Conservation (phyloP, 2,888 invertebrate species). For the Amiota communis region DNA sequence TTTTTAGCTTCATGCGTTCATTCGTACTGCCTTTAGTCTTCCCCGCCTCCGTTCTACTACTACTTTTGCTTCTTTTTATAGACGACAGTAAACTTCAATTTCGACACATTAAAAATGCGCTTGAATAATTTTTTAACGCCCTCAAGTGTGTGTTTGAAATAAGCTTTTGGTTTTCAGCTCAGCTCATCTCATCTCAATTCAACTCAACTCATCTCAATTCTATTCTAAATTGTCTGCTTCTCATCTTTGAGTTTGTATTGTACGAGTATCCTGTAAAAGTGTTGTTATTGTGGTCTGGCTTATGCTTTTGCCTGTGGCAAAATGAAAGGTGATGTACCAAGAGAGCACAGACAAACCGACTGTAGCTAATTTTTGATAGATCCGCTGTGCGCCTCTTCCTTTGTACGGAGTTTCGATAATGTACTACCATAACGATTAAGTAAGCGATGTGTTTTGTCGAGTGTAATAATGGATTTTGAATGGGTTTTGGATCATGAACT, state of each 20-base stretch:
- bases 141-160: conserved; percentile 40
- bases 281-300: not conserved
- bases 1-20: not conserved
- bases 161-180: not conserved
- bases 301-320: not conserved
- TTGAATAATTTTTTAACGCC: conserved; percentile 36
- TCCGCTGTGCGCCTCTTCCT: not conserved
- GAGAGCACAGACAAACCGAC: not conserved
- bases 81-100: conserved; percentile 35
- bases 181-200: not conserved
- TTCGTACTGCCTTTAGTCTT: not conserved
- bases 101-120: conserved; percentile 42
- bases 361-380: conserved; percentile 5
- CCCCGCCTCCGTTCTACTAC: not conserved
- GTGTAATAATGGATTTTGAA: no score
- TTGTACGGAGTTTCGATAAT: not conserved
- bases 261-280: not conserved
- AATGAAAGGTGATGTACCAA: not conserved
- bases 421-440: no score
- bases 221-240: not conserved
- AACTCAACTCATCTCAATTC: conserved; percentile 3
- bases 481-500: no score
- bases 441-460: no score
- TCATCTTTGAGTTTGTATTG: no score
- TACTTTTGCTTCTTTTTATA: not conserved